phyloP scores from a whole-genome alignment of 2,113 vertebrate species.

The Nycticryphes semicollaris region DNA sequence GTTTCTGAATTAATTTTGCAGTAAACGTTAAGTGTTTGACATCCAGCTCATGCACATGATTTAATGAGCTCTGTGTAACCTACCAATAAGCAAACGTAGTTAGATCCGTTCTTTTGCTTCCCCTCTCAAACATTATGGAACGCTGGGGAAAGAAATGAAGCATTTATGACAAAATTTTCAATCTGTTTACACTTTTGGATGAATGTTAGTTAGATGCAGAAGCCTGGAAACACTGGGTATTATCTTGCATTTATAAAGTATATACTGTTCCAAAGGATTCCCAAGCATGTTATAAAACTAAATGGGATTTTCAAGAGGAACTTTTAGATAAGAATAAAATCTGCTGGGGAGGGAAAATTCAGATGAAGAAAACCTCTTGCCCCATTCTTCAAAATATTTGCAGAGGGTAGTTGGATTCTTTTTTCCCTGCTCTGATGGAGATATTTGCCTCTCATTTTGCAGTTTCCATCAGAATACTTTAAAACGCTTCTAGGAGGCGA shows the following conservation, averaged over 20 bases:
- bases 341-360: conserved; percentile 8
- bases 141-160: background rate
- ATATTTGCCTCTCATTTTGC: background rate
- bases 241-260: background rate
- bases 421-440: background rate
- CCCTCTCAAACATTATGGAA: background rate
- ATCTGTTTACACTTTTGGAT: conserved; percentile 17
- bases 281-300: conserved; percentile 34
- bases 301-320: conserved; percentile 24
- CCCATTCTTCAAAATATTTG: background rate
- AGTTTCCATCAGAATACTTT: background rate
- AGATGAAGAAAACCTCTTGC: background rate
- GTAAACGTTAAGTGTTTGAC: background rate
- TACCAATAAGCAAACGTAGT: background rate
- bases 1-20: background rate
- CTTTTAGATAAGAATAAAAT: conserved; percentile 40
- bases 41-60: background rate
- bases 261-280: conserved; percentile 10
- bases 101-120: background rate
- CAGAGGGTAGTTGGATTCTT: background rate
- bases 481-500: background rate
- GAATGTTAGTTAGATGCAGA: conserved; percentile 4
- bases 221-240: background rate
- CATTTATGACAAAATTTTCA: conserved; percentile 18
- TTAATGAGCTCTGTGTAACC: background rate